Evolutionary conservation across 1,140 invertebrate genomes (phyloP), one percentile per base, ranked within the genome.

Genomic region (Scaptomyza graminum): DNA sequence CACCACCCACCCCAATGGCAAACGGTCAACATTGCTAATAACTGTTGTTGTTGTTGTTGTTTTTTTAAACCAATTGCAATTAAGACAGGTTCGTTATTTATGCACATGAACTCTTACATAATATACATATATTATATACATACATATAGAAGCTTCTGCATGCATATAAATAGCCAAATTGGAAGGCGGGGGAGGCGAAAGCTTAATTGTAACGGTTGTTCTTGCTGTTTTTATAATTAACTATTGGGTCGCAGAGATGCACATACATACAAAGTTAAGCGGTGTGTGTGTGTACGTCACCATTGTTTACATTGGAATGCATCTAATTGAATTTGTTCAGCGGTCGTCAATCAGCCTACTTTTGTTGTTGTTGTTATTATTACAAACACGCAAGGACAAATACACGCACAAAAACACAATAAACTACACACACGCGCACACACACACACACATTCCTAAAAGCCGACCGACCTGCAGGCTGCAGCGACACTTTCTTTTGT

Each of bases 81-180:
- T 25, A 3, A 54, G 59, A 51, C n/a, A 34, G 49, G 51, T 57
- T 70, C 25, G 51, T 31, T n/a, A 56, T 25, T 16, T 47, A 59
- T 71, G 68, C 68, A 71, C 31, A 46, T n/a, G 12, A 22, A 46
- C 49, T 55, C 37, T 43, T 41, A 22, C 22, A 44, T 63, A 65
- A 28, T 61, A 31, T 57, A 76, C 43, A 52, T 44, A 51, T 11
- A 9, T 11, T 50, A 51, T 11, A 9, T 15, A 3, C 28, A 31
- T 39, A 39, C 12, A 39, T 3, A 39, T 39, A 39, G 28, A 7
- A 31, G 28, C 28, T 25, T 25, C n/a, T n/a, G n/a, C n/a, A n/a
- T n/a, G n/a, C n/a, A 59, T 73, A 82, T 62, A 77, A 77, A 81
- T 82, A 71, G 62, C 43, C 47, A 18, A 61, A 82, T n/a, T n/a